Percentiles rank a stretch among this genome's conserved stretches.
Evolutionary conservation across 2,797 vertebrate genomes (phyloP).

Genomic region (Anguilla marmorata): DNA sequence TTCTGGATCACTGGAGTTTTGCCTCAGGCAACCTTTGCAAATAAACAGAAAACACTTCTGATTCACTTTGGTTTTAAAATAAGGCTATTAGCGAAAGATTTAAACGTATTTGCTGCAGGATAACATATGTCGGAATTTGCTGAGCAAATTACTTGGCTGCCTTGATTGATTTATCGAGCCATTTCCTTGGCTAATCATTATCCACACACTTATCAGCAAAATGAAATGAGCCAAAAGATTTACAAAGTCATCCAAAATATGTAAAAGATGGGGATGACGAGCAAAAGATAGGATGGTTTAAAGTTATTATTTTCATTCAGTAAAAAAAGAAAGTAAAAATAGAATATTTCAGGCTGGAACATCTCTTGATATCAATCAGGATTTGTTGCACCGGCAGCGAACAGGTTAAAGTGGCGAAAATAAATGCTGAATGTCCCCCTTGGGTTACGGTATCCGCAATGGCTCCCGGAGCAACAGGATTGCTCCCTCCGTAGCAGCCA

Average conservation of each 20-base stretch:
- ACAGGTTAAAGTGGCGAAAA: slow-evolving; percentile 5
- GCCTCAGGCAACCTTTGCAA: not conserved
- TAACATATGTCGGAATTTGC: not conserved
- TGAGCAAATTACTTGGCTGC: not conserved
- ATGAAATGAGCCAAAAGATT: not conserved
- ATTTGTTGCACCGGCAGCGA: not conserved
- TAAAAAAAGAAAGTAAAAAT: not conserved
- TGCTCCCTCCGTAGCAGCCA: slow-evolving; percentile 59
- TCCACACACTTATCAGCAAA: not conserved
- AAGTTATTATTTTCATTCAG: not conserved
- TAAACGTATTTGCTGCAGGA: not conserved
- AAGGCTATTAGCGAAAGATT: not conserved
- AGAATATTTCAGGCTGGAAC: not conserved
- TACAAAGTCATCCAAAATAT: not conserved
- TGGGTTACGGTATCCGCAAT: slow-evolving; percentile 22
- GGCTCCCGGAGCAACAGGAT: slow-evolving; percentile 10
- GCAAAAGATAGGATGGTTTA: not conserved
- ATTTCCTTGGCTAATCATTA: not conserved
- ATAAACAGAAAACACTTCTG: not conserved
- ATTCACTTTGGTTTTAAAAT: not conserved
- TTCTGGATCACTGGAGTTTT: not conserved
- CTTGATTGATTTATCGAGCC: not conserved
- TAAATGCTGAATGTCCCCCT: slow-evolving; percentile 13
- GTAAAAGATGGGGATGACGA: not conserved
- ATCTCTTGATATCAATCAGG: not conserved